Conservation (phyloP, 2,888 invertebrate genomes). For the Eudemis profundana region DNA sequence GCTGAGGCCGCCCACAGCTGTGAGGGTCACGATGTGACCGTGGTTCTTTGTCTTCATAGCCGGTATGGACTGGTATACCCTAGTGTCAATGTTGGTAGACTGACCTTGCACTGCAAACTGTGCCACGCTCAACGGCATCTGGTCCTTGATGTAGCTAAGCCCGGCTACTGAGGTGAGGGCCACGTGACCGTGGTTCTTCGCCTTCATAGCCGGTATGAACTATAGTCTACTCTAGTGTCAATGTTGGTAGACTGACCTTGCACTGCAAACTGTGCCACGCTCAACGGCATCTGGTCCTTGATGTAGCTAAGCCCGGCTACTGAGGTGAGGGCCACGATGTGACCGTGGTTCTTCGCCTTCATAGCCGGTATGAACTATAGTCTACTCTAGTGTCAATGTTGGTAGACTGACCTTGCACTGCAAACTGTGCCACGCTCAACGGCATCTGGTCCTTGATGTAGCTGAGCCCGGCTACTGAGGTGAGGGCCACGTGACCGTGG, state of each 20-base stretch:
- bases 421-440: slow-evolving; percentile 87
- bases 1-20: slow-evolving; percentile 87
- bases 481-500: slow-evolving; percentile 86
- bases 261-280: slow-evolving; percentile 88
- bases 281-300: slow-evolving; percentile 85
- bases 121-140: slow-evolving; percentile 86
- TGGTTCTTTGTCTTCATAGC: slow-evolving; percentile 84
- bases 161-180: slow-evolving; percentile 87
- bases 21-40: slow-evolving; percentile 87
- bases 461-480: slow-evolving; percentile 87
- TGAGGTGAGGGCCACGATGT: slow-evolving; percentile 86
- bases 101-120: slow-evolving; percentile 88
- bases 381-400: slow-evolving; percentile 62
- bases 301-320: slow-evolving; percentile 86
- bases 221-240: no score
- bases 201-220: slow-evolving; percentile 87
- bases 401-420: slow-evolving; percentile 82
- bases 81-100: neutral
- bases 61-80: slow-evolving; percentile 84
- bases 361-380: slow-evolving; percentile 86
- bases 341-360: slow-evolving; percentile 85
- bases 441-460: slow-evolving; percentile 86
- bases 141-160: slow-evolving; percentile 83
- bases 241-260: slow-evolving; percentile 75
- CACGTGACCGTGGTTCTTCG: slow-evolving; percentile 85